These are phyloP conservation scores for Drosophila insularis DNA, from an alignment of 1,140 invertebrate species.

Conservation along the genomic window DNA sequence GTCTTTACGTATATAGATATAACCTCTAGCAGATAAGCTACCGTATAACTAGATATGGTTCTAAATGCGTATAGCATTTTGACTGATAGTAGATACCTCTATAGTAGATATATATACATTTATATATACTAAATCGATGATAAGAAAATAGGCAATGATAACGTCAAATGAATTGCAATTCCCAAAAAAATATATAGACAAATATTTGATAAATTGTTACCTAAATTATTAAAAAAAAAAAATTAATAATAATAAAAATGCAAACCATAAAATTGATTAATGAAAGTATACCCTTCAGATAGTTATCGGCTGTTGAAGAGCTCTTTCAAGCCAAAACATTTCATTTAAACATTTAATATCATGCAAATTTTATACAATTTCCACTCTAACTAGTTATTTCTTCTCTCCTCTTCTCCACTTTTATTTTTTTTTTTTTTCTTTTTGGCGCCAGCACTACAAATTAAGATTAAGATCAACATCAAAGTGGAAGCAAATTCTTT, in stretches of 20 bases:
- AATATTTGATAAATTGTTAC: constrained; percentile 28
- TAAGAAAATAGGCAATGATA: constrained; percentile 13
- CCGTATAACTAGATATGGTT: constrained; percentile 34
- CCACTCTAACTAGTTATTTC: constrained; percentile 10
- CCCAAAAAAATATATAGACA: neutral
- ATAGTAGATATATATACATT: neutral
- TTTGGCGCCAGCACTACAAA: constrained; percentile 74
- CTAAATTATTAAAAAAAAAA: neutral
- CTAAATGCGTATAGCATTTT: constrained; percentile 32
- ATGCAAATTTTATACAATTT: constrained; percentile 65
- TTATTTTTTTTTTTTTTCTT: constrained; percentile 5
- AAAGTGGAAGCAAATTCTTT: constrained; percentile 57
- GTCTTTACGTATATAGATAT: neutral
- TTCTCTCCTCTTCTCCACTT: neutral
- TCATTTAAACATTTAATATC: constrained; percentile 42
- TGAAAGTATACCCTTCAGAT: constrained; percentile 28
- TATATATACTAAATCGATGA: constrained; percentile 40
- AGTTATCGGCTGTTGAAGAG: constrained; percentile 37
- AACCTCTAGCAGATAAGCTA: constrained; percentile 40
- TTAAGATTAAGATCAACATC: constrained; percentile 78
- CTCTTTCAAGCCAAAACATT: constrained; percentile 46
- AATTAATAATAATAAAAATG: constrained; percentile 23
- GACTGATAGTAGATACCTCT: constrained; percentile 20
- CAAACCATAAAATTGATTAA: constrained; percentile 61
- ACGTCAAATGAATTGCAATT: neutral